These are phyloP conservation scores for Tachina grossa DNA, from an alignment of 2,888 invertebrate species.

Conservation along the genomic window DNA sequence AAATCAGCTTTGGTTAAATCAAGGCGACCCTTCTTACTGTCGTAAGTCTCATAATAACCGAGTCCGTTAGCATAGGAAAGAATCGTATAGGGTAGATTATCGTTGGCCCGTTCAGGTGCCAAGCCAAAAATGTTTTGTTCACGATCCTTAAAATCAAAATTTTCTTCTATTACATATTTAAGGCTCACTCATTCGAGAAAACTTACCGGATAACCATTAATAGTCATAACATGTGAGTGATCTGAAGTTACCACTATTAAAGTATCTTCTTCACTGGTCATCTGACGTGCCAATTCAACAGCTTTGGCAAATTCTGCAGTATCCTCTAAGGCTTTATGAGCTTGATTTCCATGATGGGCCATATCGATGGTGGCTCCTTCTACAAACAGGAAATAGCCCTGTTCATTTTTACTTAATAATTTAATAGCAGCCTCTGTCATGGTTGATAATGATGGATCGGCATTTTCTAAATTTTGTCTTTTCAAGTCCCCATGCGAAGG, in stretches of 20 bases:
- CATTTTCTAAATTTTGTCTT: slow-evolving; percentile 80
- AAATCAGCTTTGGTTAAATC: slow-evolving; percentile 74
- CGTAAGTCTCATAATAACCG: slow-evolving; percentile 83
- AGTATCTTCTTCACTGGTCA: slow-evolving; percentile 87
- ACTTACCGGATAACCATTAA: slow-evolving; percentile 88
- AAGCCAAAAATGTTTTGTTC: slow-evolving; percentile 84
- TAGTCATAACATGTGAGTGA: slow-evolving; percentile 90
- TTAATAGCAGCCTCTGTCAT: slow-evolving; percentile 87
- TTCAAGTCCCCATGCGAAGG: slow-evolving; percentile 85
- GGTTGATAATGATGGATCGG: slow-evolving; percentile 86
- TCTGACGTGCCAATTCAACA: slow-evolving; percentile 85
- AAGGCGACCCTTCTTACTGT: slow-evolving; percentile 73
- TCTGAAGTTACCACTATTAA: slow-evolving; percentile 91
- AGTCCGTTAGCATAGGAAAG: slow-evolving; percentile 90
- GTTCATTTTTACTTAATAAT: slow-evolving; percentile 84
- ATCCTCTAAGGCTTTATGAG: slow-evolving; percentile 89
- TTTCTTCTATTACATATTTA: not conserved
- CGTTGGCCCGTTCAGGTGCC: slow-evolving; percentile 84
- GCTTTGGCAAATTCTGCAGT: slow-evolving; percentile 90
- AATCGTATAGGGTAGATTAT: slow-evolving; percentile 86
- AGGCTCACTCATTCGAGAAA: not conserved
- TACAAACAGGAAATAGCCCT: slow-evolving; percentile 89
- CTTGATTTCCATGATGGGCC: slow-evolving; percentile 86
- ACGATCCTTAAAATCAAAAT: slow-evolving; percentile 77
- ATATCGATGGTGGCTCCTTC: slow-evolving; percentile 84